A percentile compares a stretch with the other conserved stretches of the same genome.
Conservation (phyloP, 37 sponge, comb jelly and placozoan genomes). For the Cliona cf. orientalis region DNA sequence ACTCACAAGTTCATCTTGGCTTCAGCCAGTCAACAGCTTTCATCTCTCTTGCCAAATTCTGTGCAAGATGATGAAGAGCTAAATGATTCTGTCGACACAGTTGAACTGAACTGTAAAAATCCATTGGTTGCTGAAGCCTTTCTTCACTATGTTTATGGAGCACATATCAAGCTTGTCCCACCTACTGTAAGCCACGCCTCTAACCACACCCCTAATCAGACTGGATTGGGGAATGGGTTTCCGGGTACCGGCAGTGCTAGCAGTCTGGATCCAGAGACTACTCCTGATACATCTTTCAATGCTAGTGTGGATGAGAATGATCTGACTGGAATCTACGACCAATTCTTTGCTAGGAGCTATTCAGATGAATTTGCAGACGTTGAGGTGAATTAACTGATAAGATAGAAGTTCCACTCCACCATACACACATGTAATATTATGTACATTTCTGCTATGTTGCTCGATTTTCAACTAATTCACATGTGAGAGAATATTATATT, state of each 20-base stretch:
- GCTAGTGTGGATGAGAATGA: slow-evolving; percentile 51
- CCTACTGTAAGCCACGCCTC: not conserved
- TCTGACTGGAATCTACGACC: slow-evolving; percentile 57
- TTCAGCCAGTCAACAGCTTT: slow-evolving; percentile 12
- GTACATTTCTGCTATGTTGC: not conserved
- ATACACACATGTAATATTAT: not conserved
- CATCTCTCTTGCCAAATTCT: too few species aligned
- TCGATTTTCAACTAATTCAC: too few species aligned
- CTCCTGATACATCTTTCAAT: slow-evolving; percentile 31
- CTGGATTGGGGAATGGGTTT: not conserved
- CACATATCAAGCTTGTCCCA: slow-evolving; percentile 15
- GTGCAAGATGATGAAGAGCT: too few species aligned
- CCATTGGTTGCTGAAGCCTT: slow-evolving; percentile 24
- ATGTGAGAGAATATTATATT: too few species aligned
- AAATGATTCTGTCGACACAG: too few species aligned
- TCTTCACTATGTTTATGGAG: slow-evolving; percentile 52
- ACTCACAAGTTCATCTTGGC: slow-evolving; percentile 42
- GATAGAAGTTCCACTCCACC: not conserved
- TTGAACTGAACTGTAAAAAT: not conserved
- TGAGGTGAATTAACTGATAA: not conserved
- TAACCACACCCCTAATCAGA: not conserved
- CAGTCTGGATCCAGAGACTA: slow-evolving; percentile 3
- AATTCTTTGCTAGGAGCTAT: not conserved
- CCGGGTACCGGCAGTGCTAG: not conserved
- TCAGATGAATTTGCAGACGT: not conserved